Percentiles rank a stretch among this genome's conserved stretches.
These are phyloP conservation scores for Pica pica DNA, from an alignment of 2,113 vertebrate genomes.

Conservation along the genomic window DNA sequence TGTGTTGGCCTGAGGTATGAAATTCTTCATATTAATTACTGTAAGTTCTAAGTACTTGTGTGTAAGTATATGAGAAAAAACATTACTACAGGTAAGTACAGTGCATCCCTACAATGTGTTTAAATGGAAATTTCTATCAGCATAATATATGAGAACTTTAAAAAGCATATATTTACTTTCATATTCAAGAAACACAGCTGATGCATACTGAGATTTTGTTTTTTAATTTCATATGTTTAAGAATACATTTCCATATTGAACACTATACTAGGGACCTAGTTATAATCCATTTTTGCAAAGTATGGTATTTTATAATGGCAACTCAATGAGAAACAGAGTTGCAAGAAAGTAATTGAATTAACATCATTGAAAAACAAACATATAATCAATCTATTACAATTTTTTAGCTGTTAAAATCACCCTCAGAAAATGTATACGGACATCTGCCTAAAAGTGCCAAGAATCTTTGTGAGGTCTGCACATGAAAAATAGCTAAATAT, in stretches of 20 bases:
- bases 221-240: not conserved
- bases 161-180: not conserved
- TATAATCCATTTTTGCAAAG: not conserved
- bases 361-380: not conserved
- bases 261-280: not conserved
- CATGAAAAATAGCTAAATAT: not conserved
- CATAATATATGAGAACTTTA: not conserved
- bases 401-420: not conserved
- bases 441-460: not conserved
- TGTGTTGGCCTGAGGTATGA: not conserved
- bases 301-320: not conserved
- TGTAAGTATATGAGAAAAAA: not conserved
- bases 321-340: not conserved
- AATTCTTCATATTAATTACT: not conserved
- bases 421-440: not conserved
- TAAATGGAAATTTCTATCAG: not conserved
- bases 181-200: not conserved
- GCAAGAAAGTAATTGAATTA: not conserved
- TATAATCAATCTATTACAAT: not conserved
- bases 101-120: not conserved
- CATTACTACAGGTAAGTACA: not conserved
- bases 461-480: not conserved
- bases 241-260: not conserved
- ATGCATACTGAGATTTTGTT: not conserved
- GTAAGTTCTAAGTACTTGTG: not conserved